A percentile compares a stretch with the other conserved stretches of the same genome.
These are phyloP conservation scores for Bradypodion pumilum DNA, from an alignment of 2,797 vertebrate species.

Conservation along the genomic window DNA sequence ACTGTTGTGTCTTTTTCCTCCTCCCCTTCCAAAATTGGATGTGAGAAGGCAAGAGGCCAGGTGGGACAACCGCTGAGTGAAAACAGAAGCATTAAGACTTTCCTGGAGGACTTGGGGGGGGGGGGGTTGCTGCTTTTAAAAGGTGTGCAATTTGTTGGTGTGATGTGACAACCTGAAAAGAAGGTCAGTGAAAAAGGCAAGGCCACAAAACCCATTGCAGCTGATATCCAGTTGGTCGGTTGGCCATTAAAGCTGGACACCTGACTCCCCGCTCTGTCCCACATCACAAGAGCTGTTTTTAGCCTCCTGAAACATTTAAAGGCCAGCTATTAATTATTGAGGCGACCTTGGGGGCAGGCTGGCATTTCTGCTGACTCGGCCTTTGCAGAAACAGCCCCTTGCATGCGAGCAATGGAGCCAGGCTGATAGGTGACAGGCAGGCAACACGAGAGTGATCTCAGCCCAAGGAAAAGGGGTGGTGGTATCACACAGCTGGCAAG, in stretches of 20 bases:
- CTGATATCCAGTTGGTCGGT: neutral
- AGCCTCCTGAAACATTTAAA: conserved; percentile 32
- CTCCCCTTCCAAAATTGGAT: too few relatives aligned
- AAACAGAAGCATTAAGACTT: too few relatives aligned
- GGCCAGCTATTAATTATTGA: conserved; percentile 34
- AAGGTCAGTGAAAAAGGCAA: too few relatives aligned
- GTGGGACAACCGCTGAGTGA: too few relatives aligned
- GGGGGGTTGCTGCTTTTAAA: too few relatives aligned
- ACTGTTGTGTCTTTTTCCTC: too few relatives aligned
- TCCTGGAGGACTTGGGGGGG: too few relatives aligned
- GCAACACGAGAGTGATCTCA: neutral
- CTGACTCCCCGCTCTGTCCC: neutral
- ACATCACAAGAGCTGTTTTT: conserved; percentile 18
- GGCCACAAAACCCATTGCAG: neutral
- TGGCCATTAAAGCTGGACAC: neutral
- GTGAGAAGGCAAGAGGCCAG: too few relatives aligned
- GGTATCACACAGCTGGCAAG: neutral
- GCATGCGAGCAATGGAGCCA: conserved; percentile 1
- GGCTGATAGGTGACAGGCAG: neutral
- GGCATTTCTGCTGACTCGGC: conserved; percentile 27
- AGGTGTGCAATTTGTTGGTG: too few relatives aligned
- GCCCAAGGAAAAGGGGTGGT: neutral
- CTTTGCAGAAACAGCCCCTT: conserved; percentile 10
- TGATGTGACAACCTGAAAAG: too few relatives aligned
- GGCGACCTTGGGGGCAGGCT: conserved; percentile 1